Evolutionary conservation across 2,888 invertebrate species (phyloP).

Genomic region (Cataglyphis altisquamis): DNA sequence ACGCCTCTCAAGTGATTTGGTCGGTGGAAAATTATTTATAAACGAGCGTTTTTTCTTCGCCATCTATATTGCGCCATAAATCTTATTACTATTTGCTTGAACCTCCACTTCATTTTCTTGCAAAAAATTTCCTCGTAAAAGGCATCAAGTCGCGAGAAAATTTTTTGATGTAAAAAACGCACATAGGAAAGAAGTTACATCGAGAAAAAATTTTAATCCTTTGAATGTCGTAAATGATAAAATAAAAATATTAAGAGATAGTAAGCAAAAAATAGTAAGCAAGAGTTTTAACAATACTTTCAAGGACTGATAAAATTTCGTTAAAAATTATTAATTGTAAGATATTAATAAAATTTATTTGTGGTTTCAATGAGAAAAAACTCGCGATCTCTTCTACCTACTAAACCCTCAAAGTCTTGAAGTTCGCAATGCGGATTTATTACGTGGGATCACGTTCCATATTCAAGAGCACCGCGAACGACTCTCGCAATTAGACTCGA

Average conservation of each 20-base stretch:
- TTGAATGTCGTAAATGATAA: conserved; percentile 23
- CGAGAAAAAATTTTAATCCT: background rate
- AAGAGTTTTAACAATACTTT: background rate
- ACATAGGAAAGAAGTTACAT: background rate
- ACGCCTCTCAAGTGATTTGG: conserved; percentile 25
- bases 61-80: conserved; percentile 33
- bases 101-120: background rate
- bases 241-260: background rate
- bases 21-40: conserved; percentile 35
- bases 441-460: conserved; percentile 52
- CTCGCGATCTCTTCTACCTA: background rate
- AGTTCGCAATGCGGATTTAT: background rate
- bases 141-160: background rate
- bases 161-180: background rate
- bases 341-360: background rate
- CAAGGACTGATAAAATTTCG: background rate
- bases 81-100: conserved; percentile 6
- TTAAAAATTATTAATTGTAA: background rate
- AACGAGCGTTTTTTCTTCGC: conserved; percentile 27
- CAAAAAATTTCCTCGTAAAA: conserved; percentile 20
- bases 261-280: conserved; percentile 1
- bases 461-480: conserved; percentile 54
- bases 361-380: background rate
- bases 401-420: background rate
- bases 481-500: conserved; percentile 57